These are phyloP conservation scores for Eurytoma californica DNA, from an alignment of 2,888 invertebrate genomes.

Conservation along the genomic window DNA sequence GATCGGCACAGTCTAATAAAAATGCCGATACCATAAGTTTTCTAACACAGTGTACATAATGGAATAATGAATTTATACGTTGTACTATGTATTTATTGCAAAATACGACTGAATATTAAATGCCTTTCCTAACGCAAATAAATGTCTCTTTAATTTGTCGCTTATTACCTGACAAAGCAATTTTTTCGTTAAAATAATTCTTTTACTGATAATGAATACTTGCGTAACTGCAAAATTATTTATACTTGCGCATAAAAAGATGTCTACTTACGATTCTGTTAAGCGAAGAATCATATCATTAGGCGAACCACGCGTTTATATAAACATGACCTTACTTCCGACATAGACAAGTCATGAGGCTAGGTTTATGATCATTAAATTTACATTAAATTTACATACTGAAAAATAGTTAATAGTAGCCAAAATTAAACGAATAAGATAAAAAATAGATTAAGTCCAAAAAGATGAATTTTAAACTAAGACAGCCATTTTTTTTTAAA, in stretches of 20 bases:
- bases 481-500: too few relatives aligned
- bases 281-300: constrained; percentile 11
- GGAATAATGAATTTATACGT: constrained; percentile 49
- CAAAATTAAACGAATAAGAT: too few relatives aligned
- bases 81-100: constrained; percentile 52
- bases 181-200: background rate
- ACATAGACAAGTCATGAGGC: background rate
- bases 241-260: constrained; percentile 2
- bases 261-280: constrained; percentile 6
- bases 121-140: constrained; percentile 39
- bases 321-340: constrained; percentile 24
- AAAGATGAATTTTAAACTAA: too few relatives aligned
- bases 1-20: constrained; percentile 27
- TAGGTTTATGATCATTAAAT: background rate
- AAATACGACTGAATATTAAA: constrained; percentile 51
- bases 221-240: constrained; percentile 17
- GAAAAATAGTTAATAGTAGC: too few relatives aligned
- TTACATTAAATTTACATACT: background rate
- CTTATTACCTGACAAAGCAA: background rate
- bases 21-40: constrained; percentile 42
- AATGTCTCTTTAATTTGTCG: constrained; percentile 3
- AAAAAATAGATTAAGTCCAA: too few relatives aligned
- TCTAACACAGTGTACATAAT: constrained; percentile 50
- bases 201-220: constrained; percentile 5
- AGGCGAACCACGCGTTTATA: constrained; percentile 10